Percentiles rank a stretch among this genome's conserved stretches.
Conservation (phyloP, 2,888 invertebrate species). For the Tenthredo scrophulariae region DNA sequence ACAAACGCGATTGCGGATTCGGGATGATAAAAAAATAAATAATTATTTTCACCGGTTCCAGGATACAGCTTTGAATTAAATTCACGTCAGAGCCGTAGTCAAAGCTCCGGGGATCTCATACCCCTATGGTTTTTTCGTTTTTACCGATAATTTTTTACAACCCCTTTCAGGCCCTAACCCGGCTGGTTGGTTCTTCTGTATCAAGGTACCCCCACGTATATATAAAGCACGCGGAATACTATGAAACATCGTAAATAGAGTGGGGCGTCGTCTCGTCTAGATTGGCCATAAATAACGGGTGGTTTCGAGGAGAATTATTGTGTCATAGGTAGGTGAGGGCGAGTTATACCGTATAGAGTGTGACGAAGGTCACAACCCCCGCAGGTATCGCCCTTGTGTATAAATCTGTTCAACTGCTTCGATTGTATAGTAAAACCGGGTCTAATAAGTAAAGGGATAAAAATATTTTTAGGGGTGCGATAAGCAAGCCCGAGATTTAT, state of each 20-base stretch:
- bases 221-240: background rate
- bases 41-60: no score
- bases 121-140: background rate
- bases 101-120: background rate
- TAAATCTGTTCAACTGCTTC: background rate
- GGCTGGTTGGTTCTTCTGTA: background rate
- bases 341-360: background rate
- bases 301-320: constrained; percentile 36
- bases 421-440: background rate
- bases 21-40: no score
- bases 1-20: no score
- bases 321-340: constrained; percentile 39
- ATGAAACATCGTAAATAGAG: constrained; percentile 21
- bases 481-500: background rate
- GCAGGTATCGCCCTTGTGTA: background rate
- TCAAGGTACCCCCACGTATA: background rate
- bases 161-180: background rate
- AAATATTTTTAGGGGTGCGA: no score
- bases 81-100: background rate
- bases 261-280: constrained; percentile 38
- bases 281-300: constrained; percentile 48
- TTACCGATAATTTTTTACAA: background rate
- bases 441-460: background rate
- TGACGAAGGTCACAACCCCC: background rate
- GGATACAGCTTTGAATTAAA: background rate